Evolutionary conservation across 2,888 invertebrate genomes (phyloP).

Genomic region (Tridacna gigas): DNA sequence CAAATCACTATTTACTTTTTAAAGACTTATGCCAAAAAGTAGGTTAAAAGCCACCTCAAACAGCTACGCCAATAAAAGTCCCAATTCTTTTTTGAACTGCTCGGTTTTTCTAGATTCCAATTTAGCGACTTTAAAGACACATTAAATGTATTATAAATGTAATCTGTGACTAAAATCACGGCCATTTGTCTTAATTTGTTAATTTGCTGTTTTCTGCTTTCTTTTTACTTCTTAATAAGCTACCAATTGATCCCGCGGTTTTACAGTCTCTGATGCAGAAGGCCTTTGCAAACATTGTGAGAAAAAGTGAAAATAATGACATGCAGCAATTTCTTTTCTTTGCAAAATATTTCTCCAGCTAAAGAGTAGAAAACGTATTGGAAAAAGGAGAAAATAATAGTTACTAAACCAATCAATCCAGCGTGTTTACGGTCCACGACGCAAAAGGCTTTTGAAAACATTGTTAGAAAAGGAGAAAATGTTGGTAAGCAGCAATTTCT

Average conservation of each 20-base stretch:
- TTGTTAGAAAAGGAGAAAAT: constrained; percentile 10
- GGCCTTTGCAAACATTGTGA: neutral
- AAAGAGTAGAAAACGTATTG: neutral
- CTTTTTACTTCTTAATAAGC: neutral
- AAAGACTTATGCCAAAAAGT: too few relatives aligned
- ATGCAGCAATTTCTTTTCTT: neutral
- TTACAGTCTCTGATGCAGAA: neutral
- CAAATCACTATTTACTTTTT: too few relatives aligned
- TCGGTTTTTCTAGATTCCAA: too few relatives aligned
- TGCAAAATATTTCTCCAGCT: neutral
- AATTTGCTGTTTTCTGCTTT: neutral
- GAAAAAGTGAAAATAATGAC: neutral
- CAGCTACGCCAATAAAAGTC: too few relatives aligned
- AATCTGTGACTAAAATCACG: neutral
- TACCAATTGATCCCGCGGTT: neutral
- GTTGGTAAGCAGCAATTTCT: constrained; percentile 13
- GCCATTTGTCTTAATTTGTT: neutral
- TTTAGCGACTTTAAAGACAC: neutral
- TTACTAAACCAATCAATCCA: too few relatives aligned
- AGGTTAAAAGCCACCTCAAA: too few relatives aligned
- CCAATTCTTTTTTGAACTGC: too few relatives aligned
- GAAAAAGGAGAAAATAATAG: neutral
- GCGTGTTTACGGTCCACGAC: neutral
- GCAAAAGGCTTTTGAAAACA: neutral
- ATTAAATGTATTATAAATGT: neutral